These are phyloP conservation scores for Erpornis zantholeuca DNA, from an alignment of 2,113 vertebrate genomes.

Conservation along the genomic window DNA sequence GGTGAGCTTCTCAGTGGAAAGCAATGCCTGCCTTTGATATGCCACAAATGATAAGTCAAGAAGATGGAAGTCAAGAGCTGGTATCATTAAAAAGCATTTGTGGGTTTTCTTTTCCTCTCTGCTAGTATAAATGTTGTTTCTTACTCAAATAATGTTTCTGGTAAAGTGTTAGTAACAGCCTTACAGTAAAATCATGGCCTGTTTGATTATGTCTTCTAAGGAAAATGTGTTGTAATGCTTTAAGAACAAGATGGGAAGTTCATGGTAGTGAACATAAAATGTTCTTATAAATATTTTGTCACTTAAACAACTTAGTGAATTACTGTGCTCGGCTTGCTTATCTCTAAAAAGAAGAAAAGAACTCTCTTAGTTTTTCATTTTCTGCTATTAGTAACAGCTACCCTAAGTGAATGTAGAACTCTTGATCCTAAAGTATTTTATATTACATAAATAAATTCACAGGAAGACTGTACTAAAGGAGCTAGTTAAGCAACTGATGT, in stretches of 20 bases:
- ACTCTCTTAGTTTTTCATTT: neutral
- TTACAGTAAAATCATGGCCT: neutral
- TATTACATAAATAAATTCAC: neutral
- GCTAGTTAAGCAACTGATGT: neutral
- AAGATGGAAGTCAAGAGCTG: neutral
- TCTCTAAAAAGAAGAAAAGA: neutral
- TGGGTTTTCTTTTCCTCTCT: neutral
- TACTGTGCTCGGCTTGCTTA: neutral
- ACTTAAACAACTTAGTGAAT: neutral
- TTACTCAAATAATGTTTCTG: neutral
- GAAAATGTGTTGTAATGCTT: neutral
- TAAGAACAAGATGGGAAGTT: neutral
- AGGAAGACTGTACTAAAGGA: neutral
- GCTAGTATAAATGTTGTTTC: neutral
- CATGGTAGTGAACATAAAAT: neutral
- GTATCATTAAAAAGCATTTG: neutral
- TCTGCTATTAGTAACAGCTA: neutral
- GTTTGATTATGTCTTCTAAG: neutral
- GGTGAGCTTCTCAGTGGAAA: neutral
- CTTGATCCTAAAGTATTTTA: neutral
- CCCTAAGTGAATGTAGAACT: neutral
- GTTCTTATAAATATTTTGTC: neutral
- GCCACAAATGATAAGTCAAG: neutral
- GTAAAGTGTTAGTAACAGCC: neutral
- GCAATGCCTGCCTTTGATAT: neutral